Evolutionary conservation across 2,797 vertebrate species (phyloP), one percentile per base, ranked within the genome.

Genomic region (Chrysocyon brachyurus): DNA sequence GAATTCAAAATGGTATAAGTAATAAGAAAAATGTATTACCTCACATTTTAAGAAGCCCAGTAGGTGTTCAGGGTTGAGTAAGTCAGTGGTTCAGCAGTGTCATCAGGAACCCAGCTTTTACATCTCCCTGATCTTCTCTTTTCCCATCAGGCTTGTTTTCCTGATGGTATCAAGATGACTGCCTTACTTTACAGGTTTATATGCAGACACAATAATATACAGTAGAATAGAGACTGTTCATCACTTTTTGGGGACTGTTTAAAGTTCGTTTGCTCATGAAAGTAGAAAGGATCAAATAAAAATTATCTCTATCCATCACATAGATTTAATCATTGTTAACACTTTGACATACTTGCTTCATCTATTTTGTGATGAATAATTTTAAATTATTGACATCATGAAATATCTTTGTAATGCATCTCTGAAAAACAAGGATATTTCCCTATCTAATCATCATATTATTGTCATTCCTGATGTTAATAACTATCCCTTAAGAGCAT

Each of bases 11-110:
- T 95, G 79, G 26, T 24, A 66, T 78, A 72, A 91, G 22, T 61
- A 86, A 79, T 81, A 86, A 92, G 66, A 90, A 92, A 87, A 84
- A 75, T 78, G 17, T 86, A 87, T 84, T 91, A 36, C 68, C 22
- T 82, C 33, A 57, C n/a, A 70, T 72, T 88, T 91, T 87, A 75
- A 82, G 84, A 91, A 89, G 59, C 17, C 56, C 61, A 77, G n/a
- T 83, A 82, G 22, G 28, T 84, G 36, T 49, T 87, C 11, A 54
- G 36, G 15, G 16, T 63, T 82, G 49, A 31, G 31, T 94, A 56
- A 46, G 33, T 77, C 59, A n/a, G 49, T 90, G 40, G 49, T 15
- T 87, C 49, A 72, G 70, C 70, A 73, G 21, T 84, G 36, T 33
- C 16, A 84, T 26, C 22, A 56, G n/a, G n/a, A 19, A 70, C 26